Evolutionary conservation across 64 coral and sea anemone genomes (phyloP).

Genomic region (Exaiptasia diaphana): DNA sequence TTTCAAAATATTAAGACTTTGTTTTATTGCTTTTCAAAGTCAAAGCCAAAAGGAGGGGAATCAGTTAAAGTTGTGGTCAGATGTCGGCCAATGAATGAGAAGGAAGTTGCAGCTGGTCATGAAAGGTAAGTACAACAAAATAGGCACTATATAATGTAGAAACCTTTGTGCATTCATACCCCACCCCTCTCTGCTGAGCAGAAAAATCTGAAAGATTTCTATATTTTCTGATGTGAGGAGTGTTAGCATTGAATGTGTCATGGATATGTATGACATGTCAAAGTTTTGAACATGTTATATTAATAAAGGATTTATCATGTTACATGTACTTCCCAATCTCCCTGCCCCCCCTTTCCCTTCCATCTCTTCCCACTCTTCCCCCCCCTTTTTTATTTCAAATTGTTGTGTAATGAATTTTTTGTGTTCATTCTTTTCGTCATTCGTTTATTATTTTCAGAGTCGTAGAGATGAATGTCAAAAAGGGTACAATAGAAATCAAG

Average conservation of each 20-base stretch:
- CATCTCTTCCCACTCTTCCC: neutral
- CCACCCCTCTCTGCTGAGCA: no score
- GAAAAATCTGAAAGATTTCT: no score
- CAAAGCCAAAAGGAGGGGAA: conserved; percentile 61
- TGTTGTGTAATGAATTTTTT: neutral
- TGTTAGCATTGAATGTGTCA: no score
- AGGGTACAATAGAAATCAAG: conserved; percentile 67
- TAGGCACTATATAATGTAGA: no score
- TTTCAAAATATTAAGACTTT: neutral
- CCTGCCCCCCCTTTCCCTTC: no score
- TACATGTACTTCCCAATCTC: neutral
- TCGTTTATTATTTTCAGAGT: conserved; percentile 42
- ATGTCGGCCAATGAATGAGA: conserved; percentile 84
- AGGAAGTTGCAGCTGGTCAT: conserved; percentile 74
- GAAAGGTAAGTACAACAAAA: no score
- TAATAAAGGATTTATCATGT: no score
- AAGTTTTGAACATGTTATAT: no score
- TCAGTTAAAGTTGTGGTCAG: conserved; percentile 83
- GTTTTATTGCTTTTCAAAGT: neutral
- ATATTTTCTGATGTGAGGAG: no score
- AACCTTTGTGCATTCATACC: no score
- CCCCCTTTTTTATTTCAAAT: neutral
- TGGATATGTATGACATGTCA: no score
- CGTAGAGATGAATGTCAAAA: conserved; percentile 90
- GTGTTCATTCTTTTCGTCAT: neutral